Conservation (phyloP, 2,113 vertebrate species). For the Alethe castanea region DNA sequence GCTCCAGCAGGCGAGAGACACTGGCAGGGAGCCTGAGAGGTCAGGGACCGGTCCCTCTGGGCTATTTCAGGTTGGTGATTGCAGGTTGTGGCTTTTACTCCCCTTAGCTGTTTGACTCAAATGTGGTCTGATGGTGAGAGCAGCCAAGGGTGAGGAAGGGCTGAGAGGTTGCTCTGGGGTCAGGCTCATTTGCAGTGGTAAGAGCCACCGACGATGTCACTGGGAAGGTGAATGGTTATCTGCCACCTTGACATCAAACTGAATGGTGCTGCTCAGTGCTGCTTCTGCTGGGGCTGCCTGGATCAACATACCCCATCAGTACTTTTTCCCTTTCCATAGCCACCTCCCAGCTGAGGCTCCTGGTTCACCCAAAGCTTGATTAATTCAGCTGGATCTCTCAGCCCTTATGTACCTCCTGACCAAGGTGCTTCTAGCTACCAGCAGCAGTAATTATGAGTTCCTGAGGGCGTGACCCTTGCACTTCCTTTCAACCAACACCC, state of each 20-base stretch:
- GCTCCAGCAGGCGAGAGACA: neutral
- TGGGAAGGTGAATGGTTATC: neutral
- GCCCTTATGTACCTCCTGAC: neutral
- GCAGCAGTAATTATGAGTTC: neutral
- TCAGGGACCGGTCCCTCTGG: neutral
- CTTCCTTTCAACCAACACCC: neutral
- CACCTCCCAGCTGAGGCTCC: neutral
- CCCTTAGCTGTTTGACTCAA: neutral
- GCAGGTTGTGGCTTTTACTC: neutral
- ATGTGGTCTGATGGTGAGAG: neutral
- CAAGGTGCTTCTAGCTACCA: neutral
- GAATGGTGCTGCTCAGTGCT: neutral
- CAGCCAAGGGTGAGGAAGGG: constrained; percentile 23
- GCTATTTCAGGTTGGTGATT: constrained; percentile 48
- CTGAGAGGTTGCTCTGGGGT: neutral
- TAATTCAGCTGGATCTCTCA: neutral
- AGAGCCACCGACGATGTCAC: neutral
- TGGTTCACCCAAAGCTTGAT: neutral
- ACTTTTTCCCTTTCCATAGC: neutral
- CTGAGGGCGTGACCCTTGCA: neutral
- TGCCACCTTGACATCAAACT: neutral
- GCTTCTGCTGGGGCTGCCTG: neutral
- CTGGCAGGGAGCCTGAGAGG: neutral
- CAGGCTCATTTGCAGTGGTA: neutral
- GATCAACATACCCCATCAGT: neutral